Conservation (phyloP, 2,888 invertebrate genomes). For the Ganaspis brasiliensis region DNA sequence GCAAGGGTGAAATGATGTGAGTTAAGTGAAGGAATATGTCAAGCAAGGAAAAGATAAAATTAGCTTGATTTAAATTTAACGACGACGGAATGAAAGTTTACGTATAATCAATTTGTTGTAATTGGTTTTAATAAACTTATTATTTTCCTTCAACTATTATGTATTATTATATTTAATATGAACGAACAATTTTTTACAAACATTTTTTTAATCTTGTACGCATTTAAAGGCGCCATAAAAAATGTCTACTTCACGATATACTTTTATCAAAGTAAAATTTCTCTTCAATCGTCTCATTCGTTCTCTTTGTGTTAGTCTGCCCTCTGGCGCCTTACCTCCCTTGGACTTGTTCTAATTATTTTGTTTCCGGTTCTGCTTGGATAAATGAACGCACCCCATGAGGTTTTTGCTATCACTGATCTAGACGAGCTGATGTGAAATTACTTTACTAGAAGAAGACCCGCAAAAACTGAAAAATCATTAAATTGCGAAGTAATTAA, state of each 20-base stretch:
- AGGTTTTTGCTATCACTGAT: constrained; percentile 14
- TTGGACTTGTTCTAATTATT: constrained; percentile 65
- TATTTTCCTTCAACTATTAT: too few species aligned
- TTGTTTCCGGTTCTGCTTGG: constrained; percentile 68
- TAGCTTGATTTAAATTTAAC: constrained; percentile 23
- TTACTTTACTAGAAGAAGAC: constrained; percentile 10
- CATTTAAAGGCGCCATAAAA: too few species aligned
- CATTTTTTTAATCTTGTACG: too few species aligned
- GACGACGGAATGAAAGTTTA: constrained; percentile 48
- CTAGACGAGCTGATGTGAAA: constrained; percentile 7
- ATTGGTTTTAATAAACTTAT: too few species aligned
- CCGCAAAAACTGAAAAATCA: too few species aligned
- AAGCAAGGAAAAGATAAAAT: constrained; percentile 35
- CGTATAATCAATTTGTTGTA: too few species aligned
- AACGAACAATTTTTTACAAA: constrained; percentile 56
- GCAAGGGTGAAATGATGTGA: neutral
- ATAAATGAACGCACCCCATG: constrained; percentile 58
- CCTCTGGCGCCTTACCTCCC: constrained; percentile 24
- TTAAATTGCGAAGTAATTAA: neutral
- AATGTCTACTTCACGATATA: constrained; percentile 66
- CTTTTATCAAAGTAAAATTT: constrained; percentile 46
- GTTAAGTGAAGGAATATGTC: neutral
- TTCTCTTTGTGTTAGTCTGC: constrained; percentile 47
- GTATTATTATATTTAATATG: too few species aligned
- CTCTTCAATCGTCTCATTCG: constrained; percentile 55